These are phyloP conservation scores for Gulo gulo DNA, from an alignment of 2,113 vertebrate species.

Conservation along the genomic window DNA sequence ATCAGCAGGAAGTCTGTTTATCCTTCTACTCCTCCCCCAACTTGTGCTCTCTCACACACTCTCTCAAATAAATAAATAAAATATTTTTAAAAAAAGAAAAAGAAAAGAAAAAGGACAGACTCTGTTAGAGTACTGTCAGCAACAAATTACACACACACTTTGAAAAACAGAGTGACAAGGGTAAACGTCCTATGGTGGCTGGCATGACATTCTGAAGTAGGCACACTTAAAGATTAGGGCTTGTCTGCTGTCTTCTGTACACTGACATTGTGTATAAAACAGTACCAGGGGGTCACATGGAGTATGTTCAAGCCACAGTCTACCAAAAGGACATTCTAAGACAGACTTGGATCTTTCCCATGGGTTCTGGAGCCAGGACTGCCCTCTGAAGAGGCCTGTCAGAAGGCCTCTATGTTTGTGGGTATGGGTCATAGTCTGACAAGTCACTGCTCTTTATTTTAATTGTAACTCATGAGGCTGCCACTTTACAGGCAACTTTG, in stretches of 20 bases:
- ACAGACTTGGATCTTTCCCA: constrained; percentile 14
- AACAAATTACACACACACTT: constrained; percentile 72
- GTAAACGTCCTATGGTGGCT: constrained; percentile 68
- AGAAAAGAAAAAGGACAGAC: constrained; percentile 75
- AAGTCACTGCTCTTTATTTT: constrained; percentile 69
- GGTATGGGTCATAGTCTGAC: constrained; percentile 24
- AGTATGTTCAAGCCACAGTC: not conserved
- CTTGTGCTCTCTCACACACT: too few species aligned
- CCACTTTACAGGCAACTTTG: constrained; percentile 72
- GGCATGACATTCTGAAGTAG: constrained; percentile 32
- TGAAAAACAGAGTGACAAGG: constrained; percentile 59
- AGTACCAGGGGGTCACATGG: not conserved
- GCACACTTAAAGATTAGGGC: constrained; percentile 18
- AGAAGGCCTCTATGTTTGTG: constrained; percentile 3
- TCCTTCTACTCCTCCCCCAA: too few species aligned
- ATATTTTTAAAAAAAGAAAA: not conserved
- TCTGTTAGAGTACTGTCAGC: constrained; percentile 59
- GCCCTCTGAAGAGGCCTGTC: not conserved
- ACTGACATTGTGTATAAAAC: not conserved
- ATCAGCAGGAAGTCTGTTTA: too few species aligned
- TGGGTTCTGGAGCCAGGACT: not conserved
- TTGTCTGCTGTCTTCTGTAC: constrained; percentile 40
- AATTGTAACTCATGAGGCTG: constrained; percentile 65
- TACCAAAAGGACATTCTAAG: not conserved
- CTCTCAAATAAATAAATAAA: too few species aligned